phyloP scores from a whole-genome alignment of 2,113 vertebrate species.

The Pedetes capensis region DNA sequence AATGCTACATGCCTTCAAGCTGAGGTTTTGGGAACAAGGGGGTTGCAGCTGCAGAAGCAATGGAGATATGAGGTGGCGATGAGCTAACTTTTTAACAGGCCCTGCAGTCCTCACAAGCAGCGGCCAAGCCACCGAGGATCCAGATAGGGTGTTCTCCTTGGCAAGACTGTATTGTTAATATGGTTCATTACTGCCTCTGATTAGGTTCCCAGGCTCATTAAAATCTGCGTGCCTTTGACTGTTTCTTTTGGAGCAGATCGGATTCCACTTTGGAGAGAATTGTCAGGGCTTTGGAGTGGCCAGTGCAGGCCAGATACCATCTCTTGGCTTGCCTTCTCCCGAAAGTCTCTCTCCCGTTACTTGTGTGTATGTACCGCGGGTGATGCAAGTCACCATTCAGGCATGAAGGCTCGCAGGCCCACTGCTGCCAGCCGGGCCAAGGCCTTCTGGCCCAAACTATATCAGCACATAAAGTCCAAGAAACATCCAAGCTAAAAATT shows the following conservation, averaged over 20 bases:
- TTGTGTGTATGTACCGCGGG: conserved; percentile 59
- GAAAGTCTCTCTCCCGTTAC: conserved; percentile 66
- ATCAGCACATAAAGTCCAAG: neutral
- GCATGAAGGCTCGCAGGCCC: neutral
- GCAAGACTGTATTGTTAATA: conserved; percentile 23
- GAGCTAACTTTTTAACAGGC: neutral
- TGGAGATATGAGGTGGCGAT: neutral
- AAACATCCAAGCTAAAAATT: neutral
- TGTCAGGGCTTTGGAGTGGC: conserved; percentile 65
- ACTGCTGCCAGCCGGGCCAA: neutral
- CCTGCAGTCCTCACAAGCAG: neutral
- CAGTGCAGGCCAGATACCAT: conserved; percentile 77
- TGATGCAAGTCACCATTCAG: conserved; percentile 52
- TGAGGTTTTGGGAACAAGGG: neutral
- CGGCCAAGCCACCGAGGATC: neutral
- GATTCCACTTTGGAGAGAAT: conserved; percentile 78
- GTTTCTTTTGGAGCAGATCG: conserved; percentile 76
- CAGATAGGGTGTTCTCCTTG: conserved; percentile 32
- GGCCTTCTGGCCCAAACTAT: neutral
- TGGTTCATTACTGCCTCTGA: conserved; percentile 58
- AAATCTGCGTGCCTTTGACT: conserved; percentile 71
- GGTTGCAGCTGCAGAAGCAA: neutral
- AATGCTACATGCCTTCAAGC: conserved; percentile 8
- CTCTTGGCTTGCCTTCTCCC: conserved; percentile 78
- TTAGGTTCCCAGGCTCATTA: conserved; percentile 70